phyloP scores from a whole-genome alignment of 2,797 vertebrate species.

The Cercopithecus mitis region DNA sequence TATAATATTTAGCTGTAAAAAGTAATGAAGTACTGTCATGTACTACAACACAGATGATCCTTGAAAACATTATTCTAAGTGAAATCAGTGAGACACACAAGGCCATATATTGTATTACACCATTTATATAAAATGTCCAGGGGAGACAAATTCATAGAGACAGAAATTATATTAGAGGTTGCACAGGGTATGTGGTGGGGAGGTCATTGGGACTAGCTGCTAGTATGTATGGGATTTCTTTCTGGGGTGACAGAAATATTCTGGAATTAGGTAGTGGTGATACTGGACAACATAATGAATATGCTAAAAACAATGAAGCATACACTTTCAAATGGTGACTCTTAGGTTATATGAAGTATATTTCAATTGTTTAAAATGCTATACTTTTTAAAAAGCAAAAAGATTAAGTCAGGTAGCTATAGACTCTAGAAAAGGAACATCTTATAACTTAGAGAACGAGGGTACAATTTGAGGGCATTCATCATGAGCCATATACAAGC shows the following conservation, averaged over 20 bases:
- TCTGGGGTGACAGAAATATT: not conserved
- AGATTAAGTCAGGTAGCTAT: not conserved
- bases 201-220: not conserved
- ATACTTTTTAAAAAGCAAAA: not conserved
- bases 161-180: not conserved
- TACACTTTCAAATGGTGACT: not conserved
- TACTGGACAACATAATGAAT: not conserved
- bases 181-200: not conserved
- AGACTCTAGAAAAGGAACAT: not conserved
- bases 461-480: not conserved
- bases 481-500: not conserved
- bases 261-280: not conserved
- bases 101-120: not conserved
- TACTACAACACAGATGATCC: not conserved
- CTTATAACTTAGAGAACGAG: not conserved
- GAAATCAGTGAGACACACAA: not conserved
- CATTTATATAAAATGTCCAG: conserved; percentile 22
- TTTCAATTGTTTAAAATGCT: not conserved
- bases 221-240: not conserved
- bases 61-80: not conserved
- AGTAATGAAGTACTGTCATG: not conserved
- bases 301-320: not conserved
- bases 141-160: not conserved
- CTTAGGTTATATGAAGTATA: not conserved
- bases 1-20: conserved; percentile 15